phyloP scores from a whole-genome alignment of 2,113 vertebrate genomes.

The Gila orcuttii region DNA sequence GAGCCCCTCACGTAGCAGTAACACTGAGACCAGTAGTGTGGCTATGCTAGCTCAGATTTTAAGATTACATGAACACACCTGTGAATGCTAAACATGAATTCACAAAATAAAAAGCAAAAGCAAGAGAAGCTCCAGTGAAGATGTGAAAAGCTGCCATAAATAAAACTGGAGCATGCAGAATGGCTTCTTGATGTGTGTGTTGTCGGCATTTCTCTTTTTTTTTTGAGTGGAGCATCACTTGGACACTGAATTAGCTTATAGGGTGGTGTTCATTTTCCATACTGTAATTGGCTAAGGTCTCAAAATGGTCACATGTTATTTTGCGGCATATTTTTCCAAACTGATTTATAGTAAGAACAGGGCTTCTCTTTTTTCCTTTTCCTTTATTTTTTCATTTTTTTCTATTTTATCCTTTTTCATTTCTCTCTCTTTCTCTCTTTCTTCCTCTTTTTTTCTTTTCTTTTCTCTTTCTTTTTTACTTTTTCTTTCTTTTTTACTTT shows the following conservation, averaged over 20 bases:
- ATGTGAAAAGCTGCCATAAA: slow-evolving; percentile 13
- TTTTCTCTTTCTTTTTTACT: no score
- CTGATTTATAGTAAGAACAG: no score
- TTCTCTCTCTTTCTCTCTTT: no score
- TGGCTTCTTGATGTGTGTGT: neutral
- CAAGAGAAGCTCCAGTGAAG: slow-evolving; percentile 29
- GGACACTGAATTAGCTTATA: neutral
- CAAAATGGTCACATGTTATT: neutral
- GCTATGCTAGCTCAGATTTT: slow-evolving; percentile 24
- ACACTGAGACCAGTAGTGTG: neutral
- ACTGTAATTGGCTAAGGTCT: neutral
- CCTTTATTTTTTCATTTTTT: no score
- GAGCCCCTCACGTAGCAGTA: slow-evolving; percentile 15
- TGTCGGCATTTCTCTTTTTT: no score
- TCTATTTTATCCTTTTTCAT: no score
- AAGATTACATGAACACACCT: slow-evolving; percentile 28
- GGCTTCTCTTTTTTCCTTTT: no score
- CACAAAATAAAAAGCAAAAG: neutral
- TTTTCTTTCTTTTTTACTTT: no score
- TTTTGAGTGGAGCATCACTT: neutral
- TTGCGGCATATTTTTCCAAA: neutral
- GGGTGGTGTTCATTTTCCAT: neutral
- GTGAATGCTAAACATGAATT: slow-evolving; percentile 32
- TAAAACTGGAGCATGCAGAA: neutral
- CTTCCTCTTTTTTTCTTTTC: no score